Conservation (phyloP, 2,888 invertebrate species). For the Amaurobius ferox region DNA sequence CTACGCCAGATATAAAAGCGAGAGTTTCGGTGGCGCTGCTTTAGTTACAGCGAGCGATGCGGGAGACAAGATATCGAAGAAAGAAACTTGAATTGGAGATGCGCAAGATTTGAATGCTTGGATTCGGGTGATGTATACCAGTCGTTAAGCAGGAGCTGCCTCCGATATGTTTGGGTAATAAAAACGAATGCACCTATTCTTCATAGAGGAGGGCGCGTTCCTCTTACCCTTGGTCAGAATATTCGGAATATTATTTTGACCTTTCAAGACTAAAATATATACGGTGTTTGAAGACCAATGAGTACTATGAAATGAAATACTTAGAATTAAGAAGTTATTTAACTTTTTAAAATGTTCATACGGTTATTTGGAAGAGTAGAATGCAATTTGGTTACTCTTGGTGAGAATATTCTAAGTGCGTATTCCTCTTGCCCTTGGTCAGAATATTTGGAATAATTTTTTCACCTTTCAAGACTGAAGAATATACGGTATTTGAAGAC, state of each 20-base stretch:
- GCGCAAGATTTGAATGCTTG: slow-evolving; percentile 71
- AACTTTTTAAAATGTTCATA: too few relatives aligned
- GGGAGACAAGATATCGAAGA: slow-evolving; percentile 57
- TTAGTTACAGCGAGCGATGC: slow-evolving; percentile 57
- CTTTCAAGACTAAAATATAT: neutral
- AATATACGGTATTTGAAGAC: too few relatives aligned
- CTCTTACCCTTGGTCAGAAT: slow-evolving; percentile 19
- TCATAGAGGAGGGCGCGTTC: slow-evolving; percentile 56
- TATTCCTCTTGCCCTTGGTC: too few relatives aligned
- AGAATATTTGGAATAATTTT: too few relatives aligned
- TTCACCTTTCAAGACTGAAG: too few relatives aligned
- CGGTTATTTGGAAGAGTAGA: too few relatives aligned
- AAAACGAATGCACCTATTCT: slow-evolving; percentile 69
- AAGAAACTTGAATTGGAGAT: slow-evolving; percentile 71
- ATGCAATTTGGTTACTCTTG: too few relatives aligned
- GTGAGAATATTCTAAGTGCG: too few relatives aligned
- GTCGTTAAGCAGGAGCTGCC: slow-evolving; percentile 60
- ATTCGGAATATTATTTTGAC: neutral
- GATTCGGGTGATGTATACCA: slow-evolving; percentile 67
- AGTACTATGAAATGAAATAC: neutral
- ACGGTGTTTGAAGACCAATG: neutral
- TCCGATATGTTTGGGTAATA: slow-evolving; percentile 64
- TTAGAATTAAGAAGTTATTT: too few relatives aligned
- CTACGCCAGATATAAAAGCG: slow-evolving; percentile 48
- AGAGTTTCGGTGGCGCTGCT: slow-evolving; percentile 42